Evolutionary conservation across 2,888 invertebrate genomes (phyloP).

Genomic region (Isoperla grammatica): DNA sequence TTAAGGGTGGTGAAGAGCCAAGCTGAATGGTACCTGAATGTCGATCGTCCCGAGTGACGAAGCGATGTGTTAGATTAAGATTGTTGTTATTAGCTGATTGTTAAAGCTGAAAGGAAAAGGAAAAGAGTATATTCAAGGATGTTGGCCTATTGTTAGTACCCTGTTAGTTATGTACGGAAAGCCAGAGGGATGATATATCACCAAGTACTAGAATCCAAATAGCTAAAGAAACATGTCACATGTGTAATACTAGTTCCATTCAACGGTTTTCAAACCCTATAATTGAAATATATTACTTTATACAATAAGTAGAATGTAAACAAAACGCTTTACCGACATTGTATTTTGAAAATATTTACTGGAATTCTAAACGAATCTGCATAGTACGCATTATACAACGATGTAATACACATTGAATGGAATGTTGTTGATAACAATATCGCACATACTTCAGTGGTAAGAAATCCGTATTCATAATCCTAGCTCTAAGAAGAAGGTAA

Average conservation of each 20-base stretch:
- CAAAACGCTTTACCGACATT: not conserved
- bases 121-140: not conserved
- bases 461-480: not conserved
- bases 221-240: not conserved
- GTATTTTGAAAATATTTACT: not conserved
- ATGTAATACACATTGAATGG: not conserved
- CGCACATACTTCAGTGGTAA: not conserved
- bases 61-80: constrained; percentile 22
- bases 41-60: constrained; percentile 23
- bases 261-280: too few species aligned
- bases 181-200: not conserved
- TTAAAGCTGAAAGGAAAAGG: not conserved
- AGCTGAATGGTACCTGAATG: constrained; percentile 28
- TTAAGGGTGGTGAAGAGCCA: constrained; percentile 18
- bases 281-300: too few species aligned
- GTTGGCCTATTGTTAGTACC: constrained; percentile 7
- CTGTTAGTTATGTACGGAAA: not conserved
- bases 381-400: not conserved
- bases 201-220: not conserved
- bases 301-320: too few species aligned
- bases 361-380: constrained; percentile 3
- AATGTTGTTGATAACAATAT: not conserved
- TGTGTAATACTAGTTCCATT: too few species aligned
- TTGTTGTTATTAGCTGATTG: constrained; percentile 20
- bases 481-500: constrained; percentile 1